Conservation (phyloP, 2,113 vertebrate genomes). For the Colius striatus region DNA sequence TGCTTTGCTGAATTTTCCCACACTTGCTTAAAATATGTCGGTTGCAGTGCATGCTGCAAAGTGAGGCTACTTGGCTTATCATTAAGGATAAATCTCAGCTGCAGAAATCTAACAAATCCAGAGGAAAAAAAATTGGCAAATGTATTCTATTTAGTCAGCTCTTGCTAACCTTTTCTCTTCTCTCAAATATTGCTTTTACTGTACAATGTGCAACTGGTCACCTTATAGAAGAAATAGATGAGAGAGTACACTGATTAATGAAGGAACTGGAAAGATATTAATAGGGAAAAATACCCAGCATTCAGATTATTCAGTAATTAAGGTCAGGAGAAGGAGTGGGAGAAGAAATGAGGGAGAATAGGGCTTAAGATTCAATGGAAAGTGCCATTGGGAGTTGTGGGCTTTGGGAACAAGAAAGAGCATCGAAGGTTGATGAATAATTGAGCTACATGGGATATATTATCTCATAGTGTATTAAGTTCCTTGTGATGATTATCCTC, state of each 20-base stretch:
- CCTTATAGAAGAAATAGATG: not conserved
- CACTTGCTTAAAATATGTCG: slow-evolving; percentile 50
- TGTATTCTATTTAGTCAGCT: not conserved
- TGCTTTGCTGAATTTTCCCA: slow-evolving; percentile 51
- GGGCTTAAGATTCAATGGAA: not conserved
- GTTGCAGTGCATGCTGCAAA: slow-evolving; percentile 1
- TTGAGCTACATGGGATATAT: not conserved
- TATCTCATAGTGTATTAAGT: not conserved
- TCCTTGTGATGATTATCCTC: not conserved
- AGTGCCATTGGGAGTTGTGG: not conserved
- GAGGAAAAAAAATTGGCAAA: not conserved
- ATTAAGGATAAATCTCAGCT: not conserved
- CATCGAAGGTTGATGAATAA: not conserved
- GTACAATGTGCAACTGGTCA: not conserved
- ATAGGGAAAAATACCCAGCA: not conserved
- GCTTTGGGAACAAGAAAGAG: not conserved
- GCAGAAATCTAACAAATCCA: not conserved
- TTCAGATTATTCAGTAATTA: not conserved
- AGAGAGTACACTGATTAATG: not conserved
- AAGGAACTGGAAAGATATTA: not conserved
- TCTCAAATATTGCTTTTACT: not conserved
- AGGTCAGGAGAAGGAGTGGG: not conserved
- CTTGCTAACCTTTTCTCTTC: not conserved
- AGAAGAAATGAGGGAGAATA: not conserved
- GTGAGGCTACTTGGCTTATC: not conserved